A percentile compares a stretch with the other conserved stretches of the same genome.
Evolutionary conservation across 2,888 invertebrate species (phyloP).

Genomic region (Pristionchus maxplancki): DNA sequence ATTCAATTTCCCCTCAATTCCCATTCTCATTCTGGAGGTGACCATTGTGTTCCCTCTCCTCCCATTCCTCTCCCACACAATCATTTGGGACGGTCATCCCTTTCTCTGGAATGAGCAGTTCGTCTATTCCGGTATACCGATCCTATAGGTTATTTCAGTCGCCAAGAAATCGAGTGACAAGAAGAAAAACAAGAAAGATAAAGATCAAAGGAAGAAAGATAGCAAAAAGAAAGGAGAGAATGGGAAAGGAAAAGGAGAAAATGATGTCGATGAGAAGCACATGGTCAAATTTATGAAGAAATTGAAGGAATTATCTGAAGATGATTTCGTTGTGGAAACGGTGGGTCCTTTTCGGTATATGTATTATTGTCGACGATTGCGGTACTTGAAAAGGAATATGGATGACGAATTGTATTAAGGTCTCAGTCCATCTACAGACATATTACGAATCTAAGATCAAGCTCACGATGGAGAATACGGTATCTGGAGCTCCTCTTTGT

Average conservation of each 20-base stretch:
- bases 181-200: conserved; percentile 26
- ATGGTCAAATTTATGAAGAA: conserved; percentile 34
- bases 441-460: conserved; percentile 33
- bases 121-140: neutral
- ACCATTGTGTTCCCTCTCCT: neutral
- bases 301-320: neutral
- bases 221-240: neutral
- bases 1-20: neutral
- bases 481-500: neutral
- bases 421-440: conserved; percentile 5
- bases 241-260: conserved; percentile 18
- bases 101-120: conserved; percentile 4
- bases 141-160: neutral
- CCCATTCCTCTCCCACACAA: neutral
- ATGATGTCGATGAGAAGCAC: conserved; percentile 10
- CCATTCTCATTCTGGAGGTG: neutral
- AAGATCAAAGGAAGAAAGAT: neutral
- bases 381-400: neutral
- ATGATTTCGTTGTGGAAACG: conserved; percentile 28
- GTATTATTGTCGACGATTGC: neutral
- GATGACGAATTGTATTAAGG: neutral
- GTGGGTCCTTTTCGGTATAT: neutral
- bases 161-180: neutral
- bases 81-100: neutral
- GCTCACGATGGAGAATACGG: conserved; percentile 14